These are phyloP conservation scores for Gavialis gangeticus DNA, from an alignment of 2,113 vertebrate genomes.

Conservation along the genomic window DNA sequence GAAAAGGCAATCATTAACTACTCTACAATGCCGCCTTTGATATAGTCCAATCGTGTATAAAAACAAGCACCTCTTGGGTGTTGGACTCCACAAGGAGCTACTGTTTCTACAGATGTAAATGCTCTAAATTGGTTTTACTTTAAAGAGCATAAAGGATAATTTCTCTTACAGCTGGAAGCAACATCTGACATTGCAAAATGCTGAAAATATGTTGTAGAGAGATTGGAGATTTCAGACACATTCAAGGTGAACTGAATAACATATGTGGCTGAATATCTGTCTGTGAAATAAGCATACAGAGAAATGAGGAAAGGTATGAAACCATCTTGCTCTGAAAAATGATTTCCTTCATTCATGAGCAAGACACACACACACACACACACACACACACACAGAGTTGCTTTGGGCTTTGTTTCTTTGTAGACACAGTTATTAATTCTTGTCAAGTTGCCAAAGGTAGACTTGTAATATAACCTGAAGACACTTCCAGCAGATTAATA, in stretches of 20 bases:
- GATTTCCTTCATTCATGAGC: neutral
- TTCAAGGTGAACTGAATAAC: conserved; percentile 37
- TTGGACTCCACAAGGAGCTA: conserved; percentile 41
- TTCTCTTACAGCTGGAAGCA: conserved; percentile 77
- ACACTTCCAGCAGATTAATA: accelerated
- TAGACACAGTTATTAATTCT: neutral
- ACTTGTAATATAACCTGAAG: neutral
- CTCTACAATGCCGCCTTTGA: conserved; percentile 44
- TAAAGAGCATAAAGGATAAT: conserved; percentile 55
- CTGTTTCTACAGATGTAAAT: conserved; percentile 49
- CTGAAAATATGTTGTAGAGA: conserved; percentile 1
- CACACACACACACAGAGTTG: neutral
- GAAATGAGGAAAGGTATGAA: conserved; percentile 2
- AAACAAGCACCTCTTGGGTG: conserved; percentile 39
- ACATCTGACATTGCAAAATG: conserved; percentile 75
- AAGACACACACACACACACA: neutral
- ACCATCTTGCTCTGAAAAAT: neutral
- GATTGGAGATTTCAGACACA: conserved; percentile 19
- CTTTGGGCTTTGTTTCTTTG: neutral
- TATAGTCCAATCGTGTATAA: neutral
- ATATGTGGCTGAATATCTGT: neutral
- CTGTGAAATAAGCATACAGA: neutral
- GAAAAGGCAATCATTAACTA: conserved; percentile 67
- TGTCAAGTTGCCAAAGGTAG: neutral
- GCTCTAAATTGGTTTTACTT: conserved; percentile 52